Conservation (phyloP, 2,113 vertebrate genomes). For the Zosterops japonicus region DNA sequence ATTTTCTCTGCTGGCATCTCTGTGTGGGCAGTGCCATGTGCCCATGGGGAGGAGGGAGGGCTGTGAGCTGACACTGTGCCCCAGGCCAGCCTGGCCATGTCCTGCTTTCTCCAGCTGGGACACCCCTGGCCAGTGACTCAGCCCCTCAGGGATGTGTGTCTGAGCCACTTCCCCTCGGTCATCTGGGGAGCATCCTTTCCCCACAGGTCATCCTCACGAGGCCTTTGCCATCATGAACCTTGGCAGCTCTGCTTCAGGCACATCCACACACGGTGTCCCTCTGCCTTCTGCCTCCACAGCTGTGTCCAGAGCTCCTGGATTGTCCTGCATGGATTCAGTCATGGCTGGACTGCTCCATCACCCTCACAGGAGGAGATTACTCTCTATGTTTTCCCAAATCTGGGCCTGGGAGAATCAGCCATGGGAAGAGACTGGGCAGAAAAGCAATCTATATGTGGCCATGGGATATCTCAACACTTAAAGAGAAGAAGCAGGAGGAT, state of each 20-base stretch:
- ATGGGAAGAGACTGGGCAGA: rapidly evolving
- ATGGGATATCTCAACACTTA: neutral
- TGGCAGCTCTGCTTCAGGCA: neutral
- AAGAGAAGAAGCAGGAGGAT: neutral
- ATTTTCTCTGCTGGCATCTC: neutral
- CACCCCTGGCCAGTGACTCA: slow-evolving; percentile 31
- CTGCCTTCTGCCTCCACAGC: neutral
- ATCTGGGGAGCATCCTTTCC: slow-evolving; percentile 64
- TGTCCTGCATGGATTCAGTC: neutral
- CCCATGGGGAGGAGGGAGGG: neutral
- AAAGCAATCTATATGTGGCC: neutral
- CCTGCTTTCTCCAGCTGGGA: slow-evolving; percentile 30
- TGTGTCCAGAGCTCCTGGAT: neutral
- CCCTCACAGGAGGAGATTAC: neutral
- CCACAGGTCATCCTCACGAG: neutral
- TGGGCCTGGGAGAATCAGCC: neutral
- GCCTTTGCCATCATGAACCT: neutral
- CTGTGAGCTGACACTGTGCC: neutral
- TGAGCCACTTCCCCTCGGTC: slow-evolving; percentile 60
- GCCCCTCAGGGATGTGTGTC: slow-evolving; percentile 60
- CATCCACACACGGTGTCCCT: neutral
- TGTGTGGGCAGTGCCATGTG: neutral
- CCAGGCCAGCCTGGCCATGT: neutral
- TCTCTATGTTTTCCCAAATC: neutral
- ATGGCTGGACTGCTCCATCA: neutral